Percentiles rank a stretch among this genome's conserved stretches.
Conservation (phyloP, 2,113 vertebrate genomes). For the Ascaphus truei region DNA sequence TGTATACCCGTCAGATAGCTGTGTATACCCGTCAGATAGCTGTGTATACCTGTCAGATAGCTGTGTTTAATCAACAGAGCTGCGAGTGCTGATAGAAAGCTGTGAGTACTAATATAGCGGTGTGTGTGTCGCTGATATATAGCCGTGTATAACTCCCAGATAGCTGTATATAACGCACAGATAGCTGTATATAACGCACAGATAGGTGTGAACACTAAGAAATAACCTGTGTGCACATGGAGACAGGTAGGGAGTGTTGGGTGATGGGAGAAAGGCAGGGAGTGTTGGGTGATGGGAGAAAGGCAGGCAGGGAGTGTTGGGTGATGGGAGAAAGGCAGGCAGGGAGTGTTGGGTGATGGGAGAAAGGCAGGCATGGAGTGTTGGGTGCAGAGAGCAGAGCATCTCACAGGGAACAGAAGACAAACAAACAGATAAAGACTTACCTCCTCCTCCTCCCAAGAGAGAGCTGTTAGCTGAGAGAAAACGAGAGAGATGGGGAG, state of each 20-base stretch:
- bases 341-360: too few relatives aligned
- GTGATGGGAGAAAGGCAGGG: too few relatives aligned
- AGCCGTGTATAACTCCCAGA: slow-evolving; percentile 1
- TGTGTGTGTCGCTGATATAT: background rate
- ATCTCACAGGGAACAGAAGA: slow-evolving; percentile 12
- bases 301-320: too few relatives aligned
- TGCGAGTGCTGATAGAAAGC: too few relatives aligned
- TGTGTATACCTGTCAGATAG: background rate
- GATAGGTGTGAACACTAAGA: background rate
- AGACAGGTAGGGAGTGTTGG: too few relatives aligned
- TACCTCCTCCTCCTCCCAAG: slow-evolving; percentile 38
- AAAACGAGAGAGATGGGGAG: background rate
- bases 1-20: too few relatives aligned
- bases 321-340: too few relatives aligned
- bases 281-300: too few relatives aligned
- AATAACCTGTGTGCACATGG: too few relatives aligned
- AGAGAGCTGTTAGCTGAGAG: slow-evolving; percentile 30
- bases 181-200: slow-evolving; percentile 11
- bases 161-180: slow-evolving; percentile 10
- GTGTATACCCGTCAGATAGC: too few relatives aligned
- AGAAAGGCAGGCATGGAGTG: too few relatives aligned
- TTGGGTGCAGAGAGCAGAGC: too few relatives aligned
- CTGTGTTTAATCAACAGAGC: background rate
- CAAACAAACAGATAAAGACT: slow-evolving; percentile 1
- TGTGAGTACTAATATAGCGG: slow-evolving; percentile 1